A percentile compares a stretch with the other conserved stretches of the same genome.
These are phyloP conservation scores for Barnardius zonarius DNA, from an alignment of 2,113 vertebrate genomes.

Conservation along the genomic window DNA sequence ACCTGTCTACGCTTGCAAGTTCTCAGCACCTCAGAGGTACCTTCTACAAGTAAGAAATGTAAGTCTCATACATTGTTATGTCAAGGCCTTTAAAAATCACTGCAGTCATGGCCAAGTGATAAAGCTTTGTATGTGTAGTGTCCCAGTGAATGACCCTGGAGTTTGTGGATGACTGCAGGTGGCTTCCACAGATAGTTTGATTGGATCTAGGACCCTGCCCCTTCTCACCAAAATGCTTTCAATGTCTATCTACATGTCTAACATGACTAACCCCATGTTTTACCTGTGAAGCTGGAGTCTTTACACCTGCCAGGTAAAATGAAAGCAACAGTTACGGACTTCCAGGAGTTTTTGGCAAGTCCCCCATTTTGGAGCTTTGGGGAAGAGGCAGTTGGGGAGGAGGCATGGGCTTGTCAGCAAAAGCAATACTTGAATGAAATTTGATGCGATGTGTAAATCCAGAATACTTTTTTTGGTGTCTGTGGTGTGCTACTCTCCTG, in stretches of 20 bases:
- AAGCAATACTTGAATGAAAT: neutral
- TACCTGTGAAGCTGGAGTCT: neutral
- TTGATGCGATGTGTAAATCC: neutral
- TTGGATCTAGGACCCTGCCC: neutral
- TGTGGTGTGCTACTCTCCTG: neutral
- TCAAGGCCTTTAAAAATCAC: neutral
- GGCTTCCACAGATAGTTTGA: neutral
- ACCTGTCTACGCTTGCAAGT: neutral
- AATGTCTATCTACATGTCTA: neutral
- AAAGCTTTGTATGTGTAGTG: neutral
- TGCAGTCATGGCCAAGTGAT: neutral
- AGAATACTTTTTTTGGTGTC: neutral
- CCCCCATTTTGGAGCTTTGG: neutral
- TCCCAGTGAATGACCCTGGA: neutral
- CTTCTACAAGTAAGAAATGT: neutral
- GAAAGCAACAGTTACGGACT: neutral
- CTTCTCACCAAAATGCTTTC: neutral
- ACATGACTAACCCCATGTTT: accelerated
- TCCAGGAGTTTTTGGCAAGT: neutral
- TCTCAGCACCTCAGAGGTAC: neutral
- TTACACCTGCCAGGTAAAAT: neutral
- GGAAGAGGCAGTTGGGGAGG: neutral
- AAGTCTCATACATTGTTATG: neutral
- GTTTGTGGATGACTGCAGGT: neutral
- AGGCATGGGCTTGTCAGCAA: neutral